These are phyloP conservation scores for Epinephelus coioides DNA, from an alignment of 2,797 vertebrate genomes.

Conservation along the genomic window DNA sequence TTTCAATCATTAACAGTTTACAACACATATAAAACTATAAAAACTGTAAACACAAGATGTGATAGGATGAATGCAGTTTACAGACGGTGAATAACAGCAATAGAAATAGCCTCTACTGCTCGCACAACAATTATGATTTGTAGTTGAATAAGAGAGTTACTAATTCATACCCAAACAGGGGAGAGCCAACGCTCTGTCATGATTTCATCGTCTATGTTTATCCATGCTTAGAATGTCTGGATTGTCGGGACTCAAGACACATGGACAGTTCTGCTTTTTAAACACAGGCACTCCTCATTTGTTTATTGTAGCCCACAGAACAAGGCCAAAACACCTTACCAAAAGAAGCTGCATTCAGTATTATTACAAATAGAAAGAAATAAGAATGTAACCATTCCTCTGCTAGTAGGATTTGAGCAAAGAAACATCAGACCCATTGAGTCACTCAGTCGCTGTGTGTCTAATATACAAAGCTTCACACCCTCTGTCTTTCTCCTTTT, in stretches of 20 bases:
- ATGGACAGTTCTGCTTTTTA: background rate
- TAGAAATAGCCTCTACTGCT: background rate
- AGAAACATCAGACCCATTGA: background rate
- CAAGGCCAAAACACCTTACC: background rate
- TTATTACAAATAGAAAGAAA: background rate
- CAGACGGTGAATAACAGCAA: background rate
- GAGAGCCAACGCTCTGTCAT: background rate
- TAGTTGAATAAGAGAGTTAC: background rate
- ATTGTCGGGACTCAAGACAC: background rate
- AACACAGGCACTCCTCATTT: background rate
- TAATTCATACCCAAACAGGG: background rate
- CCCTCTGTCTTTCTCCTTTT: background rate
- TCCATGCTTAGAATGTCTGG: background rate
- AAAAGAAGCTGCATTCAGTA: background rate
- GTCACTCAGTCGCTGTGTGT: background rate
- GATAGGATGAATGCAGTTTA: conserved; percentile 17
- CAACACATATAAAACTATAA: conserved; percentile 26
- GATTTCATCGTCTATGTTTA: conserved; percentile 5
- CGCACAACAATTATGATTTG: background rate
- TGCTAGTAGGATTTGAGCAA: background rate
- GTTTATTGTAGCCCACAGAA: background rate
- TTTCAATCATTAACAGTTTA: conserved; percentile 61
- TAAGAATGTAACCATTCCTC: background rate
- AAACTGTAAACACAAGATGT: background rate
- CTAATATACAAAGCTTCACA: background rate